These are phyloP conservation scores for Pachyuromys duprasi DNA, from an alignment of 2,797 vertebrate species.

Conservation along the genomic window DNA sequence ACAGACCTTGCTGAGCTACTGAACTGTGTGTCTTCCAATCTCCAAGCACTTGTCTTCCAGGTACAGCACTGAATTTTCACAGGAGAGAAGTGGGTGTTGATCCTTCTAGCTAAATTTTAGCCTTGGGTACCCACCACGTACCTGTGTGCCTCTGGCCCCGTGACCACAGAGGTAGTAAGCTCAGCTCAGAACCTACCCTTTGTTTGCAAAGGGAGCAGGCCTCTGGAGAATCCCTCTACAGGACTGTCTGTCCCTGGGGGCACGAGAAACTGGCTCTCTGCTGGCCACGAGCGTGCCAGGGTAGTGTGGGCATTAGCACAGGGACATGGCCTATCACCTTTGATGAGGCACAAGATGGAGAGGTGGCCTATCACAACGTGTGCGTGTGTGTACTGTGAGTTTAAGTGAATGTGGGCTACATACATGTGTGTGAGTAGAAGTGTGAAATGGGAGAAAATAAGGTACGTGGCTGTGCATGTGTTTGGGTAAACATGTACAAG, in stretches of 20 bases:
- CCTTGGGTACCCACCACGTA: too few species aligned
- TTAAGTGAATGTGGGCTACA: not conserved
- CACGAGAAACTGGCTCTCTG: not conserved
- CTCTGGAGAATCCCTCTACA: slow-evolving; percentile 35
- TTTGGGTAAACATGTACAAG: not conserved
- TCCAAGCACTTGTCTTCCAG: slow-evolving; percentile 85
- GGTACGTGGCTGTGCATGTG: not conserved
- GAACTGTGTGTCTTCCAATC: slow-evolving; percentile 83
- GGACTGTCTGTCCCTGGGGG: not conserved
- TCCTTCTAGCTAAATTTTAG: slow-evolving; percentile 21
- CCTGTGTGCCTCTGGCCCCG: not conserved
- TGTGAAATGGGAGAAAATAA: fast-evolving
- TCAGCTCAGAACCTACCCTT: not conserved
- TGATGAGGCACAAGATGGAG: not conserved
- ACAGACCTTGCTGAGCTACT: slow-evolving; percentile 84
- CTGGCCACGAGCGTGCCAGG: not conserved
- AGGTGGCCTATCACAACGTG: not conserved
- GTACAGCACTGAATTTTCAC: slow-evolving; percentile 79
- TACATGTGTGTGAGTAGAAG: not conserved
- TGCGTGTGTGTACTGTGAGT: not conserved
- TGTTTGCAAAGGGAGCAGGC: not conserved
- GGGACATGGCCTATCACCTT: not conserved
- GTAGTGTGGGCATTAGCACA: not conserved
- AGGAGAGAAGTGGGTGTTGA: not conserved
- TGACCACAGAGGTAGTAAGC: slow-evolving; percentile 29